Evolutionary conservation across 1,140 invertebrate genomes (phyloP), one percentile per base, ranked within the genome.

Genomic region (Drosophila equinoxialis): DNA sequence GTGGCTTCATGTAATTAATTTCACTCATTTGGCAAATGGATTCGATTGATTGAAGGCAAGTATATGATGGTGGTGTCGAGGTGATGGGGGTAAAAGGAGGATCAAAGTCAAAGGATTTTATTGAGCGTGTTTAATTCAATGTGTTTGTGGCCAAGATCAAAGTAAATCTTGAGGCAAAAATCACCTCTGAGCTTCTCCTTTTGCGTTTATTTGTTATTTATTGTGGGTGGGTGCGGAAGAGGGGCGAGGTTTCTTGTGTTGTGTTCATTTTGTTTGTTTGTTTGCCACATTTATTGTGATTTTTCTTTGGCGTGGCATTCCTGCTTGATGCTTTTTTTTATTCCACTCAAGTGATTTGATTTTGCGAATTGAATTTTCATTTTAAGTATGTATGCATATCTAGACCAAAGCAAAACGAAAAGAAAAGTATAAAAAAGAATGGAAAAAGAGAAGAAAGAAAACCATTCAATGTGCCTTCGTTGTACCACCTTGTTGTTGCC

Each of bases 261-360:
- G 17, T 48, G 45, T 51, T 51, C 45, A 51, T 51, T 51, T 67
- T 35, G 14, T 39, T 23, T 58, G 37, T 71, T 79, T 77, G 48
- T 78, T 84, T 79, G 61, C 26, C 61, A 64, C 26, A 26, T 68
- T 57, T 66, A 14, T 75, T 76, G 39, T 63, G 48, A 48, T 48
- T 67, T 60, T 65, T 60, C 35, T 61, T 66, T 64, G 62, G 45
- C 33, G 20, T 68, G 39, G 66, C 55, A 70, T 74, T 77, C 68
- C 61, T 17, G 17, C 20, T 51, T 10, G 10, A 8, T 51, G 23
- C 20, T 6, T 81, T 61, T 77, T 58, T 68, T 58, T 77, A 39
- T 87, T 86, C 83, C 83, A 83, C 83, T 87, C 83, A 87, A 87
- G 83, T 89, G 83, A 87, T 87, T 87, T 87, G 84, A 87, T 87